Base-by-base conservation (phyloP, 2,888 invertebrate species). In the Luperina testacea region DNA sequence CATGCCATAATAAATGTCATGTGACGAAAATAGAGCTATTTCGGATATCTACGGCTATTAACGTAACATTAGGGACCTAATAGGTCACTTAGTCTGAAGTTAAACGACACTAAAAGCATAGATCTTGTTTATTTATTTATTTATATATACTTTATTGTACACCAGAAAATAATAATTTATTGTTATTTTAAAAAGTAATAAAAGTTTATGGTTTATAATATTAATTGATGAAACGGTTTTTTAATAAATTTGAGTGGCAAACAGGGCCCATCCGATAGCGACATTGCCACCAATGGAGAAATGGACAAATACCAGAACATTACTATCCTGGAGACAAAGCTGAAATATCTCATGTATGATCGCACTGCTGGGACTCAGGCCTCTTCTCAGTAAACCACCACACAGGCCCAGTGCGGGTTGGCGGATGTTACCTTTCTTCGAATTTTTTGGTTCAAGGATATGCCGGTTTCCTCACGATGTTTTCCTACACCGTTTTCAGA, bases 61-160 rank as follows among this genome's bases (percentile, higher is more conserved):
- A 20, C 17, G 42, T 70, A 17, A 67, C n/a, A 45, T 53, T 20
- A 63, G 9, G 45, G 24, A 38, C 24, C 51, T 53, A 42, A 82
- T 67, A 68, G 11, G 61, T 70, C 24, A 70, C 17, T 38, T 67
- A 45, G 64, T 80, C 32, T 67, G 61, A 17, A 51, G 42, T 72
- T 79, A 32, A 81, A 72, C 42, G 67, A 32, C 42, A 59, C 15
- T 57, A 53, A 27, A 27, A 38, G 2, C 20, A 7, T 32, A 45
- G 27, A 42, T 45, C 13, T 63, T 38, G 27, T n/a, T n/a, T n/a
- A n/a, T n/a, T n/a, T n/a, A n/a, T n/a, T n/a, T n/a, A n/a, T n/a
- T n/a, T n/a, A n/a, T n/a, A n/a, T n/a, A n/a, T n/a, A n/a, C n/a
- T n/a, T n/a, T n/a, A n/a, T n/a, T n/a, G n/a, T n/a, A n/a, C n/a